A percentile compares a stretch with the other conserved stretches of the same genome.
Conservation (phyloP, 2,797 vertebrate genomes). For the Podarcis lilfordi region DNA sequence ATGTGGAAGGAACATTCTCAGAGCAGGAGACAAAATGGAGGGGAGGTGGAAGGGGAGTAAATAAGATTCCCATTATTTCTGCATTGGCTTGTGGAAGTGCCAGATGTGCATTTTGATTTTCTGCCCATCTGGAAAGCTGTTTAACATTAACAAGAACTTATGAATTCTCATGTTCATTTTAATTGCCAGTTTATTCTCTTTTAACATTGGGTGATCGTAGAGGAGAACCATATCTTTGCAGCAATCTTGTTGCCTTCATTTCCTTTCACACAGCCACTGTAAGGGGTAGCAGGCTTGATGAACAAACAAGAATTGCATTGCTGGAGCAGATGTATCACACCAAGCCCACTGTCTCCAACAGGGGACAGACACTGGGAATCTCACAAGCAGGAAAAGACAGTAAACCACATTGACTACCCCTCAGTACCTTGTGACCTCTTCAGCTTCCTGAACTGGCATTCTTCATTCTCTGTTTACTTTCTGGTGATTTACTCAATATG, state of each 20-base stretch:
- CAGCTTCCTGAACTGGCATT: not conserved
- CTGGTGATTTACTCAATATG: not conserved
- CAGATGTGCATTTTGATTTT: conserved; percentile 68
- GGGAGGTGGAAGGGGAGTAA: conserved; percentile 21
- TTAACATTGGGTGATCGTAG: conserved; percentile 15
- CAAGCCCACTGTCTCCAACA: not conserved
- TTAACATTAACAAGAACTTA: conserved; percentile 61
- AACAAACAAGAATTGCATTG: not conserved
- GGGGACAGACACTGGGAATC: not conserved
- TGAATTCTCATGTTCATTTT: conserved; percentile 61
- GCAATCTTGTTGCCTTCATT: not conserved
- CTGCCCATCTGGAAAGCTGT: conserved; percentile 67
- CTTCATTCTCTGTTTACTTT: not conserved
- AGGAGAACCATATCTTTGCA: not conserved
- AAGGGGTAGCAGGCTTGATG: not conserved
- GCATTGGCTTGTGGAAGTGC: conserved; percentile 55
- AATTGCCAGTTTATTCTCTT: conserved; percentile 49
- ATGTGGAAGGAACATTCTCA: conserved; percentile 24
- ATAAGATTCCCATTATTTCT: conserved; percentile 52
- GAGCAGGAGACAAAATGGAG: conserved; percentile 36
- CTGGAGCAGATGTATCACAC: not conserved
- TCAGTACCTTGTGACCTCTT: too few relatives aligned
- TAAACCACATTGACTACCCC: not conserved
- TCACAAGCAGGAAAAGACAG: not conserved
- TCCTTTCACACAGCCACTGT: not conserved